Percentiles rank a stretch among this genome's conserved stretches.
phyloP scores from a whole-genome alignment of 2,113 vertebrate species.

The Salvelinus namaycush region DNA sequence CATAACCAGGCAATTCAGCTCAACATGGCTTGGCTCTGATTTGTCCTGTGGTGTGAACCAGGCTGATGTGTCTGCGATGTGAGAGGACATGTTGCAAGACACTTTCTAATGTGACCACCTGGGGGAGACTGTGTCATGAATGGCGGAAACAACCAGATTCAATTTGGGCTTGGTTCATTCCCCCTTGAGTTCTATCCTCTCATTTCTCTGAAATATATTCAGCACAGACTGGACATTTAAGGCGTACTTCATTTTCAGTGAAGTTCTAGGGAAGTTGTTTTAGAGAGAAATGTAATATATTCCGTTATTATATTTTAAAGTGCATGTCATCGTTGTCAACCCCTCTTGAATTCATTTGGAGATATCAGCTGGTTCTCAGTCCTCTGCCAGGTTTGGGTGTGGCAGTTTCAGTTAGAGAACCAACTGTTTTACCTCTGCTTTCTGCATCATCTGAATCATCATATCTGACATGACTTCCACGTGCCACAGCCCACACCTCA shows the following conservation, averaged over 20 bases:
- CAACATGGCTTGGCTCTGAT: too few relatives aligned
- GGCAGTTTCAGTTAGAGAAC: not conserved
- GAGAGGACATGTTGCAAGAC: not conserved
- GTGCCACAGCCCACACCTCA: not conserved
- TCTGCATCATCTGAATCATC: not conserved
- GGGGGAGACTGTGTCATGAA: slow-evolving; percentile 18
- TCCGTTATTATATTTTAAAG: too few relatives aligned
- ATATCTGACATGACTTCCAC: slow-evolving; percentile 10
- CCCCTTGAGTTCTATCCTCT: too few relatives aligned
- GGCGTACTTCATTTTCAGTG: not conserved
- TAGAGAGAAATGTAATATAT: not conserved
- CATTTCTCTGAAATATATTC: not conserved
- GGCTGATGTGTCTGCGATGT: not conserved
- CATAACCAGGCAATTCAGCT: too few relatives aligned
- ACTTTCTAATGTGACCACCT: slow-evolving; percentile 14
- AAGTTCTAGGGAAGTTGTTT: not conserved
- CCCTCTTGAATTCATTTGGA: not conserved
- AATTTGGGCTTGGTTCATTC: not conserved
- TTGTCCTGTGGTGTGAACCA: too few relatives aligned
- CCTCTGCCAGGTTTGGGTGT: not conserved
- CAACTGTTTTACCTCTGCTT: not conserved
- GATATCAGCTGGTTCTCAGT: not conserved
- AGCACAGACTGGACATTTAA: not conserved
- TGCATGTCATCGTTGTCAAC: not conserved
- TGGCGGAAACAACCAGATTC: not conserved